Evolutionary conservation across 2,113 vertebrate species (phyloP).

Genomic region (Sisor rabdophorus): DNA sequence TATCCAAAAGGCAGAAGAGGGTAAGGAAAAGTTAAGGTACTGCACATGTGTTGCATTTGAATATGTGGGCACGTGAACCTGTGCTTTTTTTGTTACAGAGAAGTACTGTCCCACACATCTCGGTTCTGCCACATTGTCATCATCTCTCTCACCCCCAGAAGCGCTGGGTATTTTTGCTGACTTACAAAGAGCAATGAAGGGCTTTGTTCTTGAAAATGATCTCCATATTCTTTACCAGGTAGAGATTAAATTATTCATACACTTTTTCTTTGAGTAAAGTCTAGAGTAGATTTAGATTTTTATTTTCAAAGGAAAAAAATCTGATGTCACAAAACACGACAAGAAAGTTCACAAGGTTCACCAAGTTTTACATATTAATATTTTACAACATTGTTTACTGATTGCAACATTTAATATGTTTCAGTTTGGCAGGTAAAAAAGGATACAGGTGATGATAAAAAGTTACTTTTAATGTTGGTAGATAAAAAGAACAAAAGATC

Average conservation of each 20-base stretch:
- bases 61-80: neutral
- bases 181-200: constrained; percentile 95
- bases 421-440: too few relatives aligned
- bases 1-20: constrained; percentile 68
- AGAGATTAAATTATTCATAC: constrained; percentile 29
- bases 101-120: constrained; percentile 85
- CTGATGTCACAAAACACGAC: too few relatives aligned
- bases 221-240: constrained; percentile 94
- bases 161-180: constrained; percentile 96
- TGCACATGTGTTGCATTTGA: neutral
- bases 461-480: too few relatives aligned
- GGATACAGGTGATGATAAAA: too few relatives aligned
- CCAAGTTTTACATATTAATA: too few relatives aligned
- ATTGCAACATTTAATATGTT: too few relatives aligned
- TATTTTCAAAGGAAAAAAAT: too few relatives aligned
- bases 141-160: constrained; percentile 88
- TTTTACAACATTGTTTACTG: too few relatives aligned
- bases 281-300: too few relatives aligned
- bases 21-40: constrained; percentile 34
- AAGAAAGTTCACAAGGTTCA: too few relatives aligned
- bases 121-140: constrained; percentile 88
- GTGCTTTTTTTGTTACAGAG: constrained; percentile 56
- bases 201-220: constrained; percentile 95
- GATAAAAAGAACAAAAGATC: too few relatives aligned
- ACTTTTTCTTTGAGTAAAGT: too few relatives aligned